Conservation (phyloP, 35 echinoderm and acorn worm species). For the Acanthaster planci region DNA sequence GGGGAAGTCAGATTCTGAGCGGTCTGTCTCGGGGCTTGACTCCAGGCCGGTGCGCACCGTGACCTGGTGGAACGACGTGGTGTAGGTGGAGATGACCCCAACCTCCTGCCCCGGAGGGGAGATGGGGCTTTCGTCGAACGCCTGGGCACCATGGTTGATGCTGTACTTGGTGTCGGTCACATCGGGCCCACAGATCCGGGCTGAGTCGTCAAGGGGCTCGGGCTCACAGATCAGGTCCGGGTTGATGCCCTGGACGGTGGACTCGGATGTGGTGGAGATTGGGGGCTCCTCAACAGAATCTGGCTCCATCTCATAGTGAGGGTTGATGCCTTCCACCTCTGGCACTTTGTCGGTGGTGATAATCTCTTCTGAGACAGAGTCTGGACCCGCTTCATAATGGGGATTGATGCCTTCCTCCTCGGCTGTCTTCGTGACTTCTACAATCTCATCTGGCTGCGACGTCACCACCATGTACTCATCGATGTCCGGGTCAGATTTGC, state of each 20-base stretch:
- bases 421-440: slow-evolving; percentile 13
- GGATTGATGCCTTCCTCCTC: slow-evolving; percentile 67
- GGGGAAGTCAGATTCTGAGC: slow-evolving; percentile 26
- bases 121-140: slow-evolving; percentile 55
- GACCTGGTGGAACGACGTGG: slow-evolving; percentile 65
- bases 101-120: slow-evolving; percentile 28
- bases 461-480: slow-evolving; percentile 64
- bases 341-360: neutral
- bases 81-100: slow-evolving; percentile 52
- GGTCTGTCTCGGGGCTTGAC: slow-evolving; percentile 1
- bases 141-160: slow-evolving; percentile 72
- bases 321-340: slow-evolving; percentile 65
- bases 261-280: slow-evolving; percentile 60
- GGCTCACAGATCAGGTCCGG: slow-evolving; percentile 77
- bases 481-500: slow-evolving; percentile 62
- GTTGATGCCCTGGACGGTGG: slow-evolving; percentile 87
- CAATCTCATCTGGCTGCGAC: neutral
- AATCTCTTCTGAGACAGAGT: slow-evolving; percentile 39
- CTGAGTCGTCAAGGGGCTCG: slow-evolving; percentile 63
- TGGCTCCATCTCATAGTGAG: slow-evolving; percentile 68
- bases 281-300: slow-evolving; percentile 63
- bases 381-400: slow-evolving; percentile 54
- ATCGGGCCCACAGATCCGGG: slow-evolving; percentile 68
- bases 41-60: slow-evolving; percentile 31
- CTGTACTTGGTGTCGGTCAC: slow-evolving; percentile 63